Percentiles rank a stretch among this genome's conserved stretches.
Conservation (phyloP, 30 jellyfish, hydroid and myxozoan species). For the Nemopilema nomurai region DNA sequence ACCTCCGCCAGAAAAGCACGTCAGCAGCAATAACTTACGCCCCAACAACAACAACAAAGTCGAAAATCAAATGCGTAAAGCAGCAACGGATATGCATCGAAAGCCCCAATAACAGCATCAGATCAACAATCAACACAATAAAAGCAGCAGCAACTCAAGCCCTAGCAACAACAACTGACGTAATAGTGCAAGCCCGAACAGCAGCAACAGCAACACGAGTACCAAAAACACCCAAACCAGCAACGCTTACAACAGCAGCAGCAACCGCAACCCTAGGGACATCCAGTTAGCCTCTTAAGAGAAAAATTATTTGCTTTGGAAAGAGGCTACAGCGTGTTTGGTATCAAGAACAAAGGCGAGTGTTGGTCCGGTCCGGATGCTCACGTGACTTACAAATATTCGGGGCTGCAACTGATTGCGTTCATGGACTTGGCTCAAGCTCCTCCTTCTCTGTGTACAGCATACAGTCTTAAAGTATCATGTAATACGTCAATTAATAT, state of each 20-base stretch:
- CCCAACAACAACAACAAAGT: background rate
- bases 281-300: too few relatives aligned
- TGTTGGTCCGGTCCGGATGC: background rate
- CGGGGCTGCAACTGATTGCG: conserved; percentile 33
- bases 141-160: too few relatives aligned
- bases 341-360: background rate
- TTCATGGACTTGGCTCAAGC: background rate
- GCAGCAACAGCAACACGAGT: too few relatives aligned
- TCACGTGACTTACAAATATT: conserved; percentile 22
- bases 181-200: too few relatives aligned
- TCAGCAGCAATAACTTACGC: background rate
- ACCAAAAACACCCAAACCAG: too few relatives aligned
- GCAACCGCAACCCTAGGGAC: too few relatives aligned
- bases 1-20: background rate
- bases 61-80: background rate
- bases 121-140: background rate
- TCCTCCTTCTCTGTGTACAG: background rate
- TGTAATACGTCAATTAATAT: too few relatives aligned
- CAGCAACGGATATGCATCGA: background rate
- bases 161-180: too few relatives aligned
- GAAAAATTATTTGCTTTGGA: too few relatives aligned
- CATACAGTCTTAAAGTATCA: background rate
- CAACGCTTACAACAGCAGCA: too few relatives aligned
- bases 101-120: background rate
- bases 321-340: background rate